Conservation (phyloP, 2,113 vertebrate genomes). For the Sturnira hondurensis region DNA sequence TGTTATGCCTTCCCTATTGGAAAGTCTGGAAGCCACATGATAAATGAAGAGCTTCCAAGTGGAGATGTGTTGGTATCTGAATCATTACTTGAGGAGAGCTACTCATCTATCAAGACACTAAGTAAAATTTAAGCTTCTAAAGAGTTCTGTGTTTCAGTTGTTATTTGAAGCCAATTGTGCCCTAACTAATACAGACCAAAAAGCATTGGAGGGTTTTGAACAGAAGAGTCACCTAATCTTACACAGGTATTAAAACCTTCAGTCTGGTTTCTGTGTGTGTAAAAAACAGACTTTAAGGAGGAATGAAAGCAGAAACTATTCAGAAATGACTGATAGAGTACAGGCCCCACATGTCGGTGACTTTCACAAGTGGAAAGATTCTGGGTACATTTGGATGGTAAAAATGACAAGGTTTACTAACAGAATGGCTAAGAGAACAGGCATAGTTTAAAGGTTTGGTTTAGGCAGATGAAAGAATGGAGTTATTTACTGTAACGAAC, state of each 20-base stretch:
- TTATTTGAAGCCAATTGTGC: background rate
- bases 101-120: background rate
- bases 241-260: background rate
- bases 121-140: background rate
- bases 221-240: background rate
- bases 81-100: background rate
- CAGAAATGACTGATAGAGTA: background rate
- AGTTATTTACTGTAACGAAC: background rate
- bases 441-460: background rate
- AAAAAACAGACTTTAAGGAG: background rate
- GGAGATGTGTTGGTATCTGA: background rate
- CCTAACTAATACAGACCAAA: background rate
- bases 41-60: background rate
- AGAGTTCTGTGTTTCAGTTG: background rate
- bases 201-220: background rate
- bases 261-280: background rate
- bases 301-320: background rate
- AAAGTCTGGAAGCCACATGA: background rate
- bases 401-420: background rate
- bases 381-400: background rate
- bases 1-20: background rate
- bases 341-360: rapidly evolving
- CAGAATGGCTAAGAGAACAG: background rate
- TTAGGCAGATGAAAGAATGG: background rate
- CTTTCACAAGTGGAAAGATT: background rate